Conservation (phyloP, 1,140 invertebrate genomes). For the Drosophila truncata region DNA sequence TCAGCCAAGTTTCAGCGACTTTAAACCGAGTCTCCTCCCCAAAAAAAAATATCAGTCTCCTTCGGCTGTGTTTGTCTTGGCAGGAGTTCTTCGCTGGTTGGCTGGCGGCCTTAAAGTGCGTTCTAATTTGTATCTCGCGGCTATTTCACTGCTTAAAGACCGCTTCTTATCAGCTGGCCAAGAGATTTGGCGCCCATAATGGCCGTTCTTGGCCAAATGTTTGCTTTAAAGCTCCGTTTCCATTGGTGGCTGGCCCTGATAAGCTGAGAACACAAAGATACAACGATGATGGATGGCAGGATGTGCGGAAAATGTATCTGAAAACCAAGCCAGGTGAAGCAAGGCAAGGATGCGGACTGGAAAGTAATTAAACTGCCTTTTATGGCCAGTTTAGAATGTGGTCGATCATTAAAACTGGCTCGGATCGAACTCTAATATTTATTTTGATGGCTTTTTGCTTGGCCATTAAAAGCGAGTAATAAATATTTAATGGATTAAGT, state of each 20-base stretch:
- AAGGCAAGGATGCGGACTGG: neutral
- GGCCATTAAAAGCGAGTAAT: neutral
- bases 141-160: constrained; percentile 29
- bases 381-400: neutral
- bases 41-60: constrained; percentile 23
- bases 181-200: constrained; percentile 27
- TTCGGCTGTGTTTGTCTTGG: constrained; percentile 13
- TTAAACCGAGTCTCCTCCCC: constrained; percentile 75
- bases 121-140: constrained; percentile 34
- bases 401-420: too few relatives aligned
- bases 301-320: neutral
- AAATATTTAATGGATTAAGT: neutral
- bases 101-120: constrained; percentile 67
- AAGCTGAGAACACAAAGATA: constrained; percentile 13
- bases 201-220: constrained; percentile 41
- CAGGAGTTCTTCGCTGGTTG: constrained; percentile 52
- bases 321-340: neutral
- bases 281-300: constrained; percentile 16
- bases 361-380: neutral
- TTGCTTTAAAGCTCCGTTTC: constrained; percentile 35
- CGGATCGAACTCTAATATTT: neutral
- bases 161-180: constrained; percentile 36
- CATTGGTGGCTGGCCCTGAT: constrained; percentile 36
- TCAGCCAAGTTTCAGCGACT: constrained; percentile 40
- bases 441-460: neutral